Evolutionary conservation across 2,888 invertebrate species (phyloP).

Genomic region (Morinoia aosen): DNA sequence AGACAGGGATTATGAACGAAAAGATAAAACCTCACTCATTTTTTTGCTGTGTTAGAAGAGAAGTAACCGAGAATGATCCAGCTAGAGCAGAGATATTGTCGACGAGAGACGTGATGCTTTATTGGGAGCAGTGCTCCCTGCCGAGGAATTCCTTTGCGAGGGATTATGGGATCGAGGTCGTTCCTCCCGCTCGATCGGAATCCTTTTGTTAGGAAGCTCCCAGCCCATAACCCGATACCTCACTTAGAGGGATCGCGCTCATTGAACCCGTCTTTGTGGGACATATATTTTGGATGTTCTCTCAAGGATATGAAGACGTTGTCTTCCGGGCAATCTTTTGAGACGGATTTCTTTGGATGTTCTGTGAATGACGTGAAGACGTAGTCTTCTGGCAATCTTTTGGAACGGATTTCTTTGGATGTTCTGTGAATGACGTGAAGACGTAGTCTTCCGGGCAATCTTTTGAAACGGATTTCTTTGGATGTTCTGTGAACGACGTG

Average conservation of each 20-base stretch:
- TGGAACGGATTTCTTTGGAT: background rate
- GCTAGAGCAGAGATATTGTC: background rate
- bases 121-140: background rate
- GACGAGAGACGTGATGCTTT: background rate
- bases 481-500: too few species aligned
- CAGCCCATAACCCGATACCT: background rate
- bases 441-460: background rate
- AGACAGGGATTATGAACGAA: background rate
- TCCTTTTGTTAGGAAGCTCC: background rate
- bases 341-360: too few species aligned
- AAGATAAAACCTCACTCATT: background rate
- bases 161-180: background rate
- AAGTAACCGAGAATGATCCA: background rate
- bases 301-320: background rate
- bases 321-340: background rate
- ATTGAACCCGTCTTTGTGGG: background rate
- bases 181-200: background rate
- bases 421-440: background rate
- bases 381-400: too few species aligned
- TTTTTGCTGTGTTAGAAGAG: background rate
- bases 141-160: background rate
- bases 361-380: too few species aligned
- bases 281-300: background rate
- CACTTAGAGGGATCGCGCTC: background rate
- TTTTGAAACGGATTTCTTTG: too few species aligned